phyloP scores from a whole-genome alignment of 2,113 vertebrate species.

The Casuarius casuarius region DNA sequence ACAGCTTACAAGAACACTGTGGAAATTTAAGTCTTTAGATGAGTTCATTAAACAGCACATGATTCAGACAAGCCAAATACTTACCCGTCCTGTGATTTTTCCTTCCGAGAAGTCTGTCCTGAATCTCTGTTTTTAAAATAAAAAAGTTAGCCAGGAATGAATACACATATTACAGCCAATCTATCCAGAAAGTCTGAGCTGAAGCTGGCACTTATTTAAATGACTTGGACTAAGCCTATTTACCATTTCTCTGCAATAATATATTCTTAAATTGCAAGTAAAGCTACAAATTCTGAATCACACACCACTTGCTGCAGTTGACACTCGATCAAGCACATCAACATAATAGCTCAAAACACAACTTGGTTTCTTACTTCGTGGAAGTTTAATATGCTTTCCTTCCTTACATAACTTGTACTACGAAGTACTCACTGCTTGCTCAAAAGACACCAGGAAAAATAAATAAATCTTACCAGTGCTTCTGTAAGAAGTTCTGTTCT shows the following conservation, averaged over 20 bases:
- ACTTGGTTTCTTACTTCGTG: not conserved
- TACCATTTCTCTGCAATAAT: not conserved
- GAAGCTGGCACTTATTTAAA: not conserved
- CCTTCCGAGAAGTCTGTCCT: conserved; percentile 98
- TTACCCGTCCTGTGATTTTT: conserved; percentile 97
- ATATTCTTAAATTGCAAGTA: not conserved
- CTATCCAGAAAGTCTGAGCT: not conserved
- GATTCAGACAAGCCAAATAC: conserved; percentile 66
- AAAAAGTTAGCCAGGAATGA: conserved; percentile 35
- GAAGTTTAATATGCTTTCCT: no score
- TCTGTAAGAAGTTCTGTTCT: conserved; percentile 98
- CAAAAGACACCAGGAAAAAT: not conserved
- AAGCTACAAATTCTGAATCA: not conserved
- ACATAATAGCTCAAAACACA: not conserved
- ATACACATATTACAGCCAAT: not conserved
- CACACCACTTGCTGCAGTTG: not conserved
- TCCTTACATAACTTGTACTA: not conserved
- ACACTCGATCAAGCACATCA: not conserved
- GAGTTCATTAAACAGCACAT: not conserved
- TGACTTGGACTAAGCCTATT: not conserved
- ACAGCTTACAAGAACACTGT: not conserved
- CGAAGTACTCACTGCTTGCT: not conserved
- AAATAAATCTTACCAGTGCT: conserved; percentile 86
- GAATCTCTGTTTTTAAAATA: conserved; percentile 89
- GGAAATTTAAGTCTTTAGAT: not conserved